These are phyloP conservation scores for Sebastes hubbsi DNA, from an alignment of 2,797 vertebrate genomes.

Conservation along the genomic window DNA sequence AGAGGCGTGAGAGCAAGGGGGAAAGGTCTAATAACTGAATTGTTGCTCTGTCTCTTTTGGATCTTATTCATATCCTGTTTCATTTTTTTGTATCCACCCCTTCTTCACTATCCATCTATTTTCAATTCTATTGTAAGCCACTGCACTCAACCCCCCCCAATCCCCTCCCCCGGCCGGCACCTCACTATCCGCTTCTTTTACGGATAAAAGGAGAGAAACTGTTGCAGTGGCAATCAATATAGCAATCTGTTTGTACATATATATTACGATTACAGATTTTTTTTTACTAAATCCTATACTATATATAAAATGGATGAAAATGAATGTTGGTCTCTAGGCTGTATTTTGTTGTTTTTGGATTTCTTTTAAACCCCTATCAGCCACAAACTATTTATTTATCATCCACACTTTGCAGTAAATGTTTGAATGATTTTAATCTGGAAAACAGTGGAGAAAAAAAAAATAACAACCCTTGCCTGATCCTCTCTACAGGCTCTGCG, in stretches of 20 bases:
- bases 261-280: conserved; percentile 8
- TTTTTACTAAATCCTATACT: not conserved
- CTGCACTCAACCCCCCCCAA: not conserved
- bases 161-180: not conserved
- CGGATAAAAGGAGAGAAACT: conserved; percentile 19
- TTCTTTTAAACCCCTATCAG: not conserved
- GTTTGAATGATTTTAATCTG: conserved; percentile 36
- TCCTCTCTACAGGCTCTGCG: conserved; percentile 1
- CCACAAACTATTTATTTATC: not conserved
- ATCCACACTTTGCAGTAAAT: not conserved
- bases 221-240: conserved; percentile 7
- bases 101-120: conserved; percentile 25
- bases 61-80: conserved; percentile 48
- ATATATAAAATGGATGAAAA: not conserved
- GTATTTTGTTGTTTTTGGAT: not conserved
- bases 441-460: conserved; percentile 22
- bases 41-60: conserved; percentile 12
- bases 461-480: not conserved
- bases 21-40: conserved; percentile 32
- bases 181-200: conserved; percentile 7
- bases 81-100: not conserved
- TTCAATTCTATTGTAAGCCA: conserved; percentile 8
- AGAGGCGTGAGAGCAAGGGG: not conserved
- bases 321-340: not conserved
- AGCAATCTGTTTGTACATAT: conserved; percentile 12